Evolutionary conservation across 2,888 invertebrate species (phyloP).

Genomic region (Zygothrica quintamaculata): DNA sequence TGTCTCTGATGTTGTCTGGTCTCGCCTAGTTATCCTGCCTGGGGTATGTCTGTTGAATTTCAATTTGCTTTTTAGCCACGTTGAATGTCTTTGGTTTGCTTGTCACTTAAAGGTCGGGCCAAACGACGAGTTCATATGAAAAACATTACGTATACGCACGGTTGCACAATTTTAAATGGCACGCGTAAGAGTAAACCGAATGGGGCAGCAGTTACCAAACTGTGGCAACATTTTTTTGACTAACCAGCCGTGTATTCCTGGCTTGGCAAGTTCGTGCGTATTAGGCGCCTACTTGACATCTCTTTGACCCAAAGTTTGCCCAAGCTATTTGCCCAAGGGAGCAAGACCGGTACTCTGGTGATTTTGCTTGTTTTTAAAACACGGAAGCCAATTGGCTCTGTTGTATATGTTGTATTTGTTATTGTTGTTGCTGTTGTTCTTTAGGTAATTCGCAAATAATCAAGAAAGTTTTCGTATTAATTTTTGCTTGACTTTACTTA

Average conservation of each 20-base stretch:
- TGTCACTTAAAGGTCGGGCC: conserved; percentile 56
- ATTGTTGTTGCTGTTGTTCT: conserved; percentile 27
- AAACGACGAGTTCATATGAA: conserved; percentile 69
- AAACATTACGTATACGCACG: conserved; percentile 79
- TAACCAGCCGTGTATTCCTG: conserved; percentile 72
- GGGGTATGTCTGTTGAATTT: conserved; percentile 70
- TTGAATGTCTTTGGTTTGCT: conserved; percentile 12
- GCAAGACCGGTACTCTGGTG: conserved; percentile 35
- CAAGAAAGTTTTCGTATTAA: conserved; percentile 77
- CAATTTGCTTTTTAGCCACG: conserved; percentile 56
- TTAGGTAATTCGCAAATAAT: conserved; percentile 77
- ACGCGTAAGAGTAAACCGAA: conserved; percentile 62
- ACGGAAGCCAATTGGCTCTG: conserved; percentile 58
- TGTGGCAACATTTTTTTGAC: conserved; percentile 55
- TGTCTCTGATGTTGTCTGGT: conserved; percentile 7
- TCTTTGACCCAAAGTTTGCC: conserved; percentile 66
- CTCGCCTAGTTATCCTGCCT: conserved; percentile 48
- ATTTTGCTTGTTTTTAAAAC: conserved; percentile 54
- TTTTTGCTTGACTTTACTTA: conserved; percentile 54
- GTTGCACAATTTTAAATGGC: conserved; percentile 79
- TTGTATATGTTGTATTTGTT: conserved; percentile 36
- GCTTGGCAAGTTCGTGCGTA: conserved; percentile 56
- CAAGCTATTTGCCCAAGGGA: conserved; percentile 48
- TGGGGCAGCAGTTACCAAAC: conserved; percentile 1
- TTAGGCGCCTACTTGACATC: conserved; percentile 73